Conservation (phyloP, 2,888 invertebrate species). For the Harmothoe impar region DNA sequence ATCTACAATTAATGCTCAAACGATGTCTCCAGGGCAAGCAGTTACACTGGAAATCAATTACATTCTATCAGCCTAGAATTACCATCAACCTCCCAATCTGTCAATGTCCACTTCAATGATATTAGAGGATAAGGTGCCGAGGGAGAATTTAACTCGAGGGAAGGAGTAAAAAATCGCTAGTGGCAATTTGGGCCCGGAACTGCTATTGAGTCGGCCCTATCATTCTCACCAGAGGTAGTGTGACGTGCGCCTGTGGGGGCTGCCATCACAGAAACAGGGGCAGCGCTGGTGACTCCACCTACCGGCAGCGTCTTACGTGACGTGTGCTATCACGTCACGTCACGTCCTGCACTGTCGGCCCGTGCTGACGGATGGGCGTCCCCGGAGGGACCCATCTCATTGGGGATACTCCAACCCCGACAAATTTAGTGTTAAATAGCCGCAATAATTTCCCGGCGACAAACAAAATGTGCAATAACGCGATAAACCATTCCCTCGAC, state of each 20-base stretch:
- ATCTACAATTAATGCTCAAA: not conserved
- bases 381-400: slow-evolving; percentile 57
- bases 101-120: not conserved
- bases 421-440: slow-evolving; percentile 67
- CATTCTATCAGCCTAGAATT: slow-evolving; percentile 24
- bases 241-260: slow-evolving; percentile 32
- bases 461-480: slow-evolving; percentile 66
- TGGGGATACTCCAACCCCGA: slow-evolving; percentile 62
- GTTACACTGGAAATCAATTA: slow-evolving; percentile 19
- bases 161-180: not conserved
- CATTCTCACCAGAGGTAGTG: not conserved
- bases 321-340: slow-evolving; percentile 45
- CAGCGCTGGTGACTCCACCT: slow-evolving; percentile 38
- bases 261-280: slow-evolving; percentile 38
- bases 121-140: slow-evolving; percentile 2
- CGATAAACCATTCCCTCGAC: slow-evolving; percentile 63
- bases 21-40: not conserved
- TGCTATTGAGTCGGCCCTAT: not conserved
- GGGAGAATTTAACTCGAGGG: not conserved
- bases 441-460: slow-evolving; percentile 63
- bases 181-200: slow-evolving; percentile 23
- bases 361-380: slow-evolving; percentile 18
- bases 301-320: slow-evolving; percentile 49
- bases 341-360: slow-evolving; percentile 9
- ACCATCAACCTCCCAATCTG: not conserved